Conservation (phyloP, 2,888 invertebrate genomes). For the Clanis bilineata region DNA sequence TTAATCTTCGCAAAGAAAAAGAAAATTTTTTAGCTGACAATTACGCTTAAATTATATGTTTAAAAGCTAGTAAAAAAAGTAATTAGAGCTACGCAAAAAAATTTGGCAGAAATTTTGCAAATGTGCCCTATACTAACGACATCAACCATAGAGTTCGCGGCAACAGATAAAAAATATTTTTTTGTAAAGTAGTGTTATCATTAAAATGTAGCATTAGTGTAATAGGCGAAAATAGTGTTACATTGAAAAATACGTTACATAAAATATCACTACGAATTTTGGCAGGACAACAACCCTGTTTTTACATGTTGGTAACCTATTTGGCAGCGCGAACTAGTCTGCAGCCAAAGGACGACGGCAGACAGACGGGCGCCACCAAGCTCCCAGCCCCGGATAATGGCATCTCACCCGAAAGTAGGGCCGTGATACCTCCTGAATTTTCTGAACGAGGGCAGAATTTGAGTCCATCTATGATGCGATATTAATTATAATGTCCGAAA, state of each 20-base stretch:
- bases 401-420: constrained; percentile 36
- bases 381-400: constrained; percentile 41
- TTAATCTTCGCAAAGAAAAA: too few relatives aligned
- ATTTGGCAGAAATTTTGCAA: too few relatives aligned
- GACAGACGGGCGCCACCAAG: constrained; percentile 66
- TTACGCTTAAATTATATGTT: too few relatives aligned
- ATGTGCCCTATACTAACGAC: too few relatives aligned
- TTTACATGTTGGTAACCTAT: constrained; percentile 34
- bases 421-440: neutral
- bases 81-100: too few relatives aligned
- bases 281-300: constrained; percentile 6
- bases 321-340: constrained; percentile 49
- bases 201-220: too few relatives aligned
- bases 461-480: neutral
- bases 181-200: too few relatives aligned
- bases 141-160: too few relatives aligned
- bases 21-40: too few relatives aligned
- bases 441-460: neutral
- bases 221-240: neutral
- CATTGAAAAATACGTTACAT: neutral
- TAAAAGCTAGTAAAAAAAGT: too few relatives aligned
- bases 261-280: neutral
- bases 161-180: too few relatives aligned
- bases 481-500: neutral
- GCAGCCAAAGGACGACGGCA: constrained; percentile 54